Percentiles rank a stretch among this genome's conserved stretches.
These are phyloP conservation scores for Resseliella maxima DNA, from an alignment of 2,888 invertebrate species.

Conservation along the genomic window DNA sequence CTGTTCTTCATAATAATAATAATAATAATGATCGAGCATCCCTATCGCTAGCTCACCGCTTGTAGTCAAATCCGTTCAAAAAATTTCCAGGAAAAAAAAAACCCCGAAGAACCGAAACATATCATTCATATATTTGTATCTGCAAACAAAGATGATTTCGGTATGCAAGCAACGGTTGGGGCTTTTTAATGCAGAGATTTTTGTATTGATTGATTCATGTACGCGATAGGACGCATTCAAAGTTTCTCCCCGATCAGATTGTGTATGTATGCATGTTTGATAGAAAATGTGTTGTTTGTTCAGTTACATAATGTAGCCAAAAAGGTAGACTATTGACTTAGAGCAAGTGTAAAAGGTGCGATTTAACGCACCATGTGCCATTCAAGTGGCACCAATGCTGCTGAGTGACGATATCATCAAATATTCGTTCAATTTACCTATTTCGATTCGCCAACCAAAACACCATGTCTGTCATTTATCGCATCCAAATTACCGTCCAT, in stretches of 20 bases:
- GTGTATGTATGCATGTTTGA: not conserved
- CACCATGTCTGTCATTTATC: slow-evolving; percentile 28
- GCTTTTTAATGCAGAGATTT: not conserved
- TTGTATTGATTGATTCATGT: not conserved
- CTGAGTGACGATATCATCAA: slow-evolving; percentile 1
- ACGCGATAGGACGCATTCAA: too few relatives aligned
- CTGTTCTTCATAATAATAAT: not conserved
- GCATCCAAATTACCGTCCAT: not conserved
- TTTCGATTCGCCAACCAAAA: not conserved
- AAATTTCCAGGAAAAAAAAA: not conserved
- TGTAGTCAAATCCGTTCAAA: not conserved
- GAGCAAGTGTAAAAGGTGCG: not conserved
- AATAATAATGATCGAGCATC: not conserved
- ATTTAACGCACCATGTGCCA: slow-evolving; percentile 11
- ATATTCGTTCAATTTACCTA: not conserved
- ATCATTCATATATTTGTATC: slow-evolving; percentile 24
- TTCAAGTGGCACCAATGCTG: not conserved
- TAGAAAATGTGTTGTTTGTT: not conserved
- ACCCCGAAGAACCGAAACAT: not conserved
- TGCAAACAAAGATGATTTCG: not conserved
- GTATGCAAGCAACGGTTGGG: not conserved
- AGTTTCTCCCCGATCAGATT: not conserved
- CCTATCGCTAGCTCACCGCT: not conserved
- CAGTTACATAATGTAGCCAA: too few relatives aligned
- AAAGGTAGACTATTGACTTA: slow-evolving; percentile 12